Conservation (phyloP, 2,888 invertebrate genomes). For the Nyleta sp. region DNA sequence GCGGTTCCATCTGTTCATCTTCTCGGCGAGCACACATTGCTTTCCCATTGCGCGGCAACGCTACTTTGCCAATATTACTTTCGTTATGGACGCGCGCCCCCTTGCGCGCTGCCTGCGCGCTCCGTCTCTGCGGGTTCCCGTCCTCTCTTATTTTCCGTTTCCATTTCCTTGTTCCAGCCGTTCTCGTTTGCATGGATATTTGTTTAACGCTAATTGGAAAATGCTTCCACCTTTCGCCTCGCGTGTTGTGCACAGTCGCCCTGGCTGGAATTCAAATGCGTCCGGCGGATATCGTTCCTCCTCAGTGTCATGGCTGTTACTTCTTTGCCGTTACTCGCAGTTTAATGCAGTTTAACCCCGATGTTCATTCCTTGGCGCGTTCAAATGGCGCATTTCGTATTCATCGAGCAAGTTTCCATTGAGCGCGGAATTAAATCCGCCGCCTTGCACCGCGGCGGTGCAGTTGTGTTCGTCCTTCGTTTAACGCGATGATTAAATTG, state of each 20-base stretch:
- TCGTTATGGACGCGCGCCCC: conserved; percentile 65
- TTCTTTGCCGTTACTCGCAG: conserved; percentile 46
- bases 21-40: conserved; percentile 34
- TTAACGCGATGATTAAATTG: conserved; percentile 34
- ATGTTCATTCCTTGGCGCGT: conserved; percentile 49
- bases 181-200: conserved; percentile 72
- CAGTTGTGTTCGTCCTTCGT: conserved; percentile 35
- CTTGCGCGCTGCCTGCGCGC: conserved; percentile 18
- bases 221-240: conserved; percentile 72
- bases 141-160: conserved; percentile 54
- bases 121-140: conserved; percentile 37
- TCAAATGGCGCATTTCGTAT: conserved; percentile 55
- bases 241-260: conserved; percentile 56
- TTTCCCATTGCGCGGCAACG: conserved; percentile 29
- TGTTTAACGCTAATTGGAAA: conserved; percentile 80
- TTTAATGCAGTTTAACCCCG: conserved; percentile 59
- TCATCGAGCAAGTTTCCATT: conserved; percentile 46
- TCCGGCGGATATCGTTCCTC: conserved; percentile 57
- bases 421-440: conserved; percentile 51
- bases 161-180: conserved; percentile 47
- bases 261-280: conserved; percentile 67
- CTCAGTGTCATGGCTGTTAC: conserved; percentile 51
- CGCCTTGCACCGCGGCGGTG: background rate
- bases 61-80: conserved; percentile 72
- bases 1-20: conserved; percentile 49